phyloP scores from a whole-genome alignment of 2,113 vertebrate genomes.

The Aldabrachelys gigantea region DNA sequence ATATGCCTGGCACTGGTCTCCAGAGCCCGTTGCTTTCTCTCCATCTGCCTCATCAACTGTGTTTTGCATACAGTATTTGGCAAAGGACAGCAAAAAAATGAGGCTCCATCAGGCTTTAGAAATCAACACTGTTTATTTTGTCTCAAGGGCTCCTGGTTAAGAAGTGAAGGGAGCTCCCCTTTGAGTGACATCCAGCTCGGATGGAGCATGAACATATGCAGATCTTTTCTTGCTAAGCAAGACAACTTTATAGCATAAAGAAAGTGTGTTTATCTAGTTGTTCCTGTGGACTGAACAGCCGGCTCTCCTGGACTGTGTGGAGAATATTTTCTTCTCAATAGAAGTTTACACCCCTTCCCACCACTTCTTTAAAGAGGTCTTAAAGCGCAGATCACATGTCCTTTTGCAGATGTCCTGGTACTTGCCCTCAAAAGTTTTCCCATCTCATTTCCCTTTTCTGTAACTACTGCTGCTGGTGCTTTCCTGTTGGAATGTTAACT shows the following conservation, averaged over 20 bases:
- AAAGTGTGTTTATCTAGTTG: not conserved
- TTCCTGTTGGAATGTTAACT: too few relatives aligned
- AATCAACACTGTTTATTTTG: fast-evolving
- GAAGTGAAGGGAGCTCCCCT: not conserved
- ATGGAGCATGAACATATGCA: fast-evolving
- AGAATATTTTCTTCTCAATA: not conserved
- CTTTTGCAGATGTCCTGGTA: too few relatives aligned
- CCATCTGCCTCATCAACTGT: not conserved
- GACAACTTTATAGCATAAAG: not conserved
- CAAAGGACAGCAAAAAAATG: not conserved
- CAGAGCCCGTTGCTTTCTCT: not conserved
- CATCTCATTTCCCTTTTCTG: too few relatives aligned
- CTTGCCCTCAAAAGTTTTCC: too few relatives aligned
- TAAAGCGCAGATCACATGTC: too few relatives aligned
- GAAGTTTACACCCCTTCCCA: too few relatives aligned
- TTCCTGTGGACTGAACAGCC: not conserved
- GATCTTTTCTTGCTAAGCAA: not conserved
- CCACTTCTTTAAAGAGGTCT: not conserved
- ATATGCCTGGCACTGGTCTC: not conserved
- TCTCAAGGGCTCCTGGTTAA: not conserved
- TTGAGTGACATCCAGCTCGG: not conserved
- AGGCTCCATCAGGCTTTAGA: not conserved
- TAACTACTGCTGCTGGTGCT: too few relatives aligned
- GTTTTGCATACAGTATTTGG: not conserved
- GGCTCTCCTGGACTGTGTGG: not conserved